Conservation (phyloP, 2,797 vertebrate species). For the Hippopotamyrus pictus region DNA sequence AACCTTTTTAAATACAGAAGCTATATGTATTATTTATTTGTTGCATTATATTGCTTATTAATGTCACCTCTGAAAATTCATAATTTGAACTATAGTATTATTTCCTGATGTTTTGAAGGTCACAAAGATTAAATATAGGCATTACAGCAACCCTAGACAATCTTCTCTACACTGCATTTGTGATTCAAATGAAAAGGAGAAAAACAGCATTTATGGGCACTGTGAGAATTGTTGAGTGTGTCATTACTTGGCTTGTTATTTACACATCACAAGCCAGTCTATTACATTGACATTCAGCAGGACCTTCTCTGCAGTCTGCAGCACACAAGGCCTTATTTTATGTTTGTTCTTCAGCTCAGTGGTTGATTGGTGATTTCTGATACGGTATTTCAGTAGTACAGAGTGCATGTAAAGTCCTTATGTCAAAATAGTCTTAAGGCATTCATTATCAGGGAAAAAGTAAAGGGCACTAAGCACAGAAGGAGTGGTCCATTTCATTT, state of each 20-base stretch:
- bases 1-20: not conserved
- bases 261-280: slow-evolving; percentile 73
- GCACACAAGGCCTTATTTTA: slow-evolving; percentile 43
- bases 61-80: not conserved
- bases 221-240: slow-evolving; percentile 39
- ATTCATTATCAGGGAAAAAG: slow-evolving; percentile 66
- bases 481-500: slow-evolving; percentile 61
- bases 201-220: slow-evolving; percentile 29
- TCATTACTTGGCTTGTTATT: slow-evolving; percentile 66
- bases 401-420: slow-evolving; percentile 54
- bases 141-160: slow-evolving; percentile 13
- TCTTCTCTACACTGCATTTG: slow-evolving; percentile 33
- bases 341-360: slow-evolving; percentile 70
- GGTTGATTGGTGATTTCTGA: slow-evolving; percentile 73
- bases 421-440: slow-evolving; percentile 64
- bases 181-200: slow-evolving; percentile 50
- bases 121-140: slow-evolving; percentile 37
- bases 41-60: slow-evolving; percentile 3
- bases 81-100: slow-evolving; percentile 13
- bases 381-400: slow-evolving; percentile 63
- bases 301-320: slow-evolving; percentile 48
- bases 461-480: slow-evolving; percentile 65
- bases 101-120: slow-evolving; percentile 37
- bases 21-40: not conserved
- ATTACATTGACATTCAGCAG: slow-evolving; percentile 67